Base-by-base conservation (phyloP, 1,140 invertebrate genomes). In the Drosophila subobscura region DNA sequence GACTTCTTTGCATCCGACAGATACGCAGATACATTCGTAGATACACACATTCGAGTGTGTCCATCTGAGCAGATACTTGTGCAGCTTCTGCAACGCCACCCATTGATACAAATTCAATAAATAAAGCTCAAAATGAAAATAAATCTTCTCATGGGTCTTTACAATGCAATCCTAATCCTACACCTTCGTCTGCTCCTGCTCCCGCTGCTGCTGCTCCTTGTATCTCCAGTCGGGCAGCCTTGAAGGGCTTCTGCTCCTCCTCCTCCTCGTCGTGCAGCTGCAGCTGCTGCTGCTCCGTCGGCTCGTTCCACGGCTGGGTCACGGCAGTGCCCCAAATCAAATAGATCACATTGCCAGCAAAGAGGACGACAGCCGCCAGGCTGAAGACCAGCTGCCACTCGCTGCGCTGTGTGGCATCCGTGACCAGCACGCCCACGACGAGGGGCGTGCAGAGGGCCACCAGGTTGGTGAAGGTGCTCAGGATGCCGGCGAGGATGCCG, bases 331-430 rank as follows among this genome's bases (percentile, higher is more conserved):
- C 94, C 85, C 95, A 95, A 7, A 95, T 72, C 20, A 95, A 64
- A 74, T 95, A 97, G 58, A 95, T 91, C 1, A 95, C 83, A 68
- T 95, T 95, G 6, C 95, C 94, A 25, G 94, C 71, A 33, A 95
- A 92, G 56, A 96, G 95, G 6, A 97, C 92, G 3, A 91, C 93
- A 14, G 95, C 93, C 1, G 95, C 93, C 22, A 96, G 93, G 76
- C 94, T 94, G 86, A 97, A 97, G 0, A 97, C 94, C 41, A 93
- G 93, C 66, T 94, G 93, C 97, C 96, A 97, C 77, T 94, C 92
- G 0, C 88, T 51, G 1, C 93, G 92, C 64, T 94, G 89, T 1
- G 75, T 90, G 92, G 94, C 80, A 16, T 96, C 94, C 4, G 92
- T 92, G 1, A 96, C 93, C 27, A 96, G 91, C 5, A 93, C 77